A percentile compares a stretch with the other conserved stretches of the same genome.
phyloP scores from a whole-genome alignment of 1,140 invertebrate species.

The Drosophila orosa region DNA sequence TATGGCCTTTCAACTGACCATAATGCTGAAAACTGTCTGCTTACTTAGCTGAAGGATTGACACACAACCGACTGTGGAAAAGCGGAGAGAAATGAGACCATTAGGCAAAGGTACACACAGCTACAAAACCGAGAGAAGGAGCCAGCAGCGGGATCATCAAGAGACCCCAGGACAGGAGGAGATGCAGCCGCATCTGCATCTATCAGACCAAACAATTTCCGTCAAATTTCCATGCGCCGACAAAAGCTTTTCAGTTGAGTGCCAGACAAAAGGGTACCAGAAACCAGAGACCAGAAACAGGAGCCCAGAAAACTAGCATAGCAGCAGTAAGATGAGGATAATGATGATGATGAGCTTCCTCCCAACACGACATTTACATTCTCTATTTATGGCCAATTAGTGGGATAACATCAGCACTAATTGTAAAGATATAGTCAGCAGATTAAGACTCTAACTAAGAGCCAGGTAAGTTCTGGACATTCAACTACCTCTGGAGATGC shows the following conservation, averaged over 20 bases:
- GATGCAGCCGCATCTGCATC: slow-evolving; percentile 46
- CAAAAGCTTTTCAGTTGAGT: slow-evolving; percentile 81
- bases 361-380: slow-evolving; percentile 20
- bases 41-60: slow-evolving; percentile 66
- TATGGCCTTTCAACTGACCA: slow-evolving; percentile 57
- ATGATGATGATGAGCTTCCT: neutral
- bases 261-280: slow-evolving; percentile 66
- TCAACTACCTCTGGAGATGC: neutral
- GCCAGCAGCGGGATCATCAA: slow-evolving; percentile 11
- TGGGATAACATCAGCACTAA: slow-evolving; percentile 13
- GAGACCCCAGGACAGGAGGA: neutral
- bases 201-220: slow-evolving; percentile 80
- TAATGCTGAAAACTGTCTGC: slow-evolving; percentile 71
- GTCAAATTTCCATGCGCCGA: slow-evolving; percentile 81
- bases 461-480: neutral
- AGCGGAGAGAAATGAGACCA: slow-evolving; percentile 34
- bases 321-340: neutral
- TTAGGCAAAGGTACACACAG: slow-evolving; percentile 60
- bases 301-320: slow-evolving; percentile 11
- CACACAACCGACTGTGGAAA: slow-evolving; percentile 20
- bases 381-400: slow-evolving; percentile 41
- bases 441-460: neutral
- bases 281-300: slow-evolving; percentile 43
- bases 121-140: slow-evolving; percentile 3
- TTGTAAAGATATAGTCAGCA: neutral